Evolutionary conservation across 2,113 vertebrate species (phyloP).

Genomic region (Pelusios castaneus): DNA sequence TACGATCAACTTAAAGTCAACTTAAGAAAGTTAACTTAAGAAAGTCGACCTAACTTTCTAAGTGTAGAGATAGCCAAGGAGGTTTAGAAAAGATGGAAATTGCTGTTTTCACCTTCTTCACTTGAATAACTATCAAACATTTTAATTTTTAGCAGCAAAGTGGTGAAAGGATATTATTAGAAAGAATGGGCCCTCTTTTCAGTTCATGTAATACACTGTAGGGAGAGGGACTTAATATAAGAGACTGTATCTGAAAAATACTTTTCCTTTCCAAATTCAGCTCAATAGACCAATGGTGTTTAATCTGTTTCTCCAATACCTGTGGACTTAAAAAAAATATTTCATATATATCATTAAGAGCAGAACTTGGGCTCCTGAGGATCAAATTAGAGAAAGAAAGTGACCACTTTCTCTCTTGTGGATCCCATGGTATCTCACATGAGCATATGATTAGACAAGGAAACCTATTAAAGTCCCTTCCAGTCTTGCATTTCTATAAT

Average conservation of each 20-base stretch:
- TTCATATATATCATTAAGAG: not conserved
- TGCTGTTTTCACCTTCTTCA: conserved; percentile 71
- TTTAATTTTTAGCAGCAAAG: conserved; percentile 75
- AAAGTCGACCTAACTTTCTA: too few relatives aligned
- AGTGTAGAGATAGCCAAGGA: too few relatives aligned
- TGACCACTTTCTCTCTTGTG: accelerated
- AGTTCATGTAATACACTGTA: conserved; percentile 42
- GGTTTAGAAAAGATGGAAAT: conserved; percentile 70
- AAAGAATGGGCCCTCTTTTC: conserved; percentile 56
- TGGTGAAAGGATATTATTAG: conserved; percentile 69
- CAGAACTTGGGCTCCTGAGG: not conserved
- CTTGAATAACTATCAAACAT: conserved; percentile 70
- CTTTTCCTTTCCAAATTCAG: conserved; percentile 19
- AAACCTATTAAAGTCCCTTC: not conserved
- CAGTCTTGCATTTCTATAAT: not conserved
- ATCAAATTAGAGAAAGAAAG: not conserved
- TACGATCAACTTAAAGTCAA: too few relatives aligned
- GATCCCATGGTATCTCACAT: not conserved
- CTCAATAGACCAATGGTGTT: not conserved
- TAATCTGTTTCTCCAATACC: not conserved
- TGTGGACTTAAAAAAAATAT: not conserved
- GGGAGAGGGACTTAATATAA: conserved; percentile 46
- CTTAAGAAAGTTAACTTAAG: too few relatives aligned
- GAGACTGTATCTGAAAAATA: not conserved
- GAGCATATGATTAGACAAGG: not conserved